Conservation (phyloP, 2,888 invertebrate species). For the Chrysodeixis includens region DNA sequence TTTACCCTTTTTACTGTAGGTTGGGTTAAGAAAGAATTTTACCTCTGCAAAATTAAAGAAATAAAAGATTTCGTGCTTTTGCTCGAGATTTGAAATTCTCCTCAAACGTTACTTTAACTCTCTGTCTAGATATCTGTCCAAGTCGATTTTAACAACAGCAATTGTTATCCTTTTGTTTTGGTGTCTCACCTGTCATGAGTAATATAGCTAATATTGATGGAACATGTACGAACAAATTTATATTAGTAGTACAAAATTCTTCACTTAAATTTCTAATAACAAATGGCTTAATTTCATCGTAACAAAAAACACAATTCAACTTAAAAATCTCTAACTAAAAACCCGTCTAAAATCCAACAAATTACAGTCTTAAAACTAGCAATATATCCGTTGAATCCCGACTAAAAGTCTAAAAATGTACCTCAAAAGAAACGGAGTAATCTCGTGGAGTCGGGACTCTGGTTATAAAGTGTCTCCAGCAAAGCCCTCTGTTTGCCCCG, state of each 20-base stretch:
- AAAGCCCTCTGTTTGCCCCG: conserved; percentile 65
- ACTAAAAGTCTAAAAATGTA: conserved; percentile 28
- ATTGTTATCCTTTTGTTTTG: too few relatives aligned
- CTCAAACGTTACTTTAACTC: too few relatives aligned
- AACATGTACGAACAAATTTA: too few relatives aligned
- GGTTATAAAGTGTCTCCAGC: conserved; percentile 62
- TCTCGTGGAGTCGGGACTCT: conserved; percentile 30
- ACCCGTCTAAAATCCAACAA: conserved; percentile 11
- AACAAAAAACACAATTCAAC: neutral
- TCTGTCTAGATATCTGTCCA: too few relatives aligned
- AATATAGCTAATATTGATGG: too few relatives aligned
- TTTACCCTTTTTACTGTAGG: neutral
- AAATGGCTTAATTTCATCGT: neutral
- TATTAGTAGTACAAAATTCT: too few relatives aligned
- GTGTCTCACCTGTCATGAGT: too few relatives aligned
- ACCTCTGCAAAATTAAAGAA: neutral
- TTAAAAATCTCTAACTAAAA: neutral
- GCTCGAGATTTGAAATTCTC: too few relatives aligned
- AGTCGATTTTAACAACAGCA: too few relatives aligned
- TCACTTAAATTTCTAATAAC: neutral
- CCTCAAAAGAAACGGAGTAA: conserved; percentile 37
- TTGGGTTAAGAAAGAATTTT: neutral
- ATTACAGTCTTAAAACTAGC: conserved; percentile 26
- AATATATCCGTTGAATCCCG: conserved; percentile 17
- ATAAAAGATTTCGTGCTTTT: too few relatives aligned